Base-by-base conservation (phyloP, 23 tunicate genomes). In the Phallusia fumigata region DNA sequence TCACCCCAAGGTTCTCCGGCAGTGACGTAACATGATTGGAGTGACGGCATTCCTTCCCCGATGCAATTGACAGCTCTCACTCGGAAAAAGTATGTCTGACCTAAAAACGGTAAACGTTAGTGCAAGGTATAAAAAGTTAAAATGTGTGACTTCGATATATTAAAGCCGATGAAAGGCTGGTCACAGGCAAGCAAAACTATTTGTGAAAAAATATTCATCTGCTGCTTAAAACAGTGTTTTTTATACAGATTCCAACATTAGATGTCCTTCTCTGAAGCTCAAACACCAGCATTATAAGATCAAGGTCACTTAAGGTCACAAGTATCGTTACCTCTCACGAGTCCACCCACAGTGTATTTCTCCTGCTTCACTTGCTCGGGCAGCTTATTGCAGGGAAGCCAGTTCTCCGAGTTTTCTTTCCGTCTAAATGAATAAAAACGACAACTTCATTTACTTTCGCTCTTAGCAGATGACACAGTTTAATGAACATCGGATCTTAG, bases 11-110 rank as follows among this genome's bases (percentile, higher is more conserved):
- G 84, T 76, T 93, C 92, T 65, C 99, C 99, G 12, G 90, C 82
- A 35, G 95, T 95, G 58, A 86, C 92, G 72, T 76, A 95, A 58
- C 95, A 90, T 58, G 99, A 95, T 73, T 83, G 88, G 32, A 83
- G 65, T 0, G 95, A 89, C 2, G 91, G 87, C 0, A 35, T 45
- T 13, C 99, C 92, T 50, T 79, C 80, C 13, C 95, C 99, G 0
- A 84, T 82, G 32, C 80, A 64, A 77, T 84, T 89, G 45, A 90
- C 99, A 64, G 91, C 95, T 65, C 83, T 69, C 0, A 95, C 99
- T 21, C 99, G 99, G 78, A 95, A 95, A 80, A 95, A 95, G 73
- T 90, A 90, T 3, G 99, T 95, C 84, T 95, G 95, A 0, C 92
- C 97, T 91, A 40, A 2, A 83, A 73, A 10, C 33, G 10, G 12